Percentiles rank a stretch among this genome's conserved stretches.
Evolutionary conservation across 92 coral and sea anemone genomes (phyloP).

Genomic region (Anthopleura xanthogrammica): DNA sequence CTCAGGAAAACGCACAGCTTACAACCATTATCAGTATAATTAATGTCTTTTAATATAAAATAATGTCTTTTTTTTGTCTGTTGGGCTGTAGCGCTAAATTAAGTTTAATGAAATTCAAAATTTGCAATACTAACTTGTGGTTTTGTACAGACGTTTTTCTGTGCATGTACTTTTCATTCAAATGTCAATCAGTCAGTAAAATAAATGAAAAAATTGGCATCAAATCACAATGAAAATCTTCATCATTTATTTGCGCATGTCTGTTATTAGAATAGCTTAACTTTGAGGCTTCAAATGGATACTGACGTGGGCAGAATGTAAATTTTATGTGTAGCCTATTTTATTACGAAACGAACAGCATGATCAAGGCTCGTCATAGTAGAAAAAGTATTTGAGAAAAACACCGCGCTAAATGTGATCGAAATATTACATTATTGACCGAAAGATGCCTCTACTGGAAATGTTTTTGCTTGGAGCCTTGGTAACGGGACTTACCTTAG

Average conservation of each 20-base stretch:
- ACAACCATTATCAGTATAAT: too few relatives aligned
- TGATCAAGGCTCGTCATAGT: neutral
- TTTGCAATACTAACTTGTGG: too few relatives aligned
- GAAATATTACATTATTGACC: neutral
- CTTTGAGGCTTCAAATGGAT: too few relatives aligned
- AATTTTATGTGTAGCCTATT: neutral
- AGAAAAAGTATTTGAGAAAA: neutral
- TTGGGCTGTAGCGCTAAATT: too few relatives aligned
- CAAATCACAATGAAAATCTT: neutral
- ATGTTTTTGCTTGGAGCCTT: conserved; percentile 64
- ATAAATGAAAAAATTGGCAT: neutral
- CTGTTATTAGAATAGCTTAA: too few relatives aligned
- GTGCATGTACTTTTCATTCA: neutral
- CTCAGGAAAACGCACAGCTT: too few relatives aligned
- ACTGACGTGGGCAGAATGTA: too few relatives aligned
- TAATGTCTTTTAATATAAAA: too few relatives aligned
- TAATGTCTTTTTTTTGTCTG: too few relatives aligned
- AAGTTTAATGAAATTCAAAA: too few relatives aligned
- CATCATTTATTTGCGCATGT: neutral
- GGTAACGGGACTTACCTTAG: conserved; percentile 61
- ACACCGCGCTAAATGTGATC: neutral
- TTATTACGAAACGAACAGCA: neutral
- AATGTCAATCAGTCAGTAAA: neutral
- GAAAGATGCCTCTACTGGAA: conserved; percentile 60
- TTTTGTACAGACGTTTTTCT: neutral